These are phyloP conservation scores for Aleadryas rufinucha DNA, from an alignment of 2,113 vertebrate species.

Conservation along the genomic window DNA sequence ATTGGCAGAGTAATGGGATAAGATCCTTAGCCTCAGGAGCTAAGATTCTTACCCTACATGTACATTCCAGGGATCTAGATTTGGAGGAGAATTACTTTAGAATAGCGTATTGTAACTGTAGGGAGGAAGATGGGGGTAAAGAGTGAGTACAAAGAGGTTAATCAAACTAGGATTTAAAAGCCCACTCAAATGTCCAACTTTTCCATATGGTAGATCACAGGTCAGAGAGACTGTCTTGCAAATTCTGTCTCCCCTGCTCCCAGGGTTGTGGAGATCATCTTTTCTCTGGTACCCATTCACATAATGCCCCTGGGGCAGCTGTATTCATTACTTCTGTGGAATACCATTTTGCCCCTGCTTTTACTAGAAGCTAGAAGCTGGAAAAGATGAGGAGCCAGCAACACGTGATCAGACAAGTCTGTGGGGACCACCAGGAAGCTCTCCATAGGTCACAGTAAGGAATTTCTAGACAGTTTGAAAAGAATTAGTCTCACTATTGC, in stretches of 20 bases:
- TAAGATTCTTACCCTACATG: not conserved
- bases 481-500: not conserved
- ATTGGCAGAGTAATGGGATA: not conserved
- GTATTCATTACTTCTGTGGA: not conserved
- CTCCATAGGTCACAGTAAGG: not conserved
- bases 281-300: not conserved
- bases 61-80: not conserved
- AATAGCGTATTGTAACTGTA: not conserved
- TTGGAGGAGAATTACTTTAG: not conserved
- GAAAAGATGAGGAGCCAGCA: constrained; percentile 8
- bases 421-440: not conserved
- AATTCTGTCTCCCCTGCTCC: not conserved
- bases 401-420: not conserved
- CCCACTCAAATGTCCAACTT: not conserved
- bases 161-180: not conserved
- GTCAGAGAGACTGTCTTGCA: not conserved
- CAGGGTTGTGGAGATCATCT: not conserved
- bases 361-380: constrained; percentile 25
- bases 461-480: not conserved
- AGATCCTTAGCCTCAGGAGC: not conserved
- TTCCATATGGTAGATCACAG: not conserved
- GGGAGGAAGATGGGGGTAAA: not conserved
- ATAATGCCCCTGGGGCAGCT: not conserved
- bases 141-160: not conserved
- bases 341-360: not conserved